phyloP scores from a whole-genome alignment of 2,797 vertebrate species.

The Apogon talboti region DNA sequence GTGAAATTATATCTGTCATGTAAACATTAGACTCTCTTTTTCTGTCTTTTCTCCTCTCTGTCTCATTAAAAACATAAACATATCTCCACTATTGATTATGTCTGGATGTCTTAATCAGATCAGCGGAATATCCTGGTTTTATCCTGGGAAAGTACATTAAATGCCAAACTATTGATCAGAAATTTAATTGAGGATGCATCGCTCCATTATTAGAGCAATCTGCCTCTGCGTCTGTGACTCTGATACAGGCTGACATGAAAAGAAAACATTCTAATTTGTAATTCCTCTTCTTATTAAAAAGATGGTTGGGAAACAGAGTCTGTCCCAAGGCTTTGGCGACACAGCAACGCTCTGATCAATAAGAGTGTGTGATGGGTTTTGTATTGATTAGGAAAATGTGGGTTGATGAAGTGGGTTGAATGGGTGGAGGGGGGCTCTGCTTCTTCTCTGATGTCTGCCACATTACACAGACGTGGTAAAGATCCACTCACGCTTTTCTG shows the following conservation, averaged over 20 bases:
- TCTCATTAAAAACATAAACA: constrained; percentile 80
- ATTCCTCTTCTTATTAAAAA: constrained; percentile 71
- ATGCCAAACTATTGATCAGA: constrained; percentile 81
- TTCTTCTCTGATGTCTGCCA: constrained; percentile 55
- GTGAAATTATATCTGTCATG: constrained; percentile 52
- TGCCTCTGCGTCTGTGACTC: constrained; percentile 66
- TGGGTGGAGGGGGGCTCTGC: not conserved
- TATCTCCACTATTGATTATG: constrained; percentile 81
- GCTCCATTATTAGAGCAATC: constrained; percentile 71
- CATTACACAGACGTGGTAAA: constrained; percentile 51
- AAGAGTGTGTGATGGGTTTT: constrained; percentile 81
- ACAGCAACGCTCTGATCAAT: constrained; percentile 78
- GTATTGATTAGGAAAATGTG: constrained; percentile 82
- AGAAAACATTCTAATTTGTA: constrained; percentile 68
- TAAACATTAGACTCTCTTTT: constrained; percentile 27
- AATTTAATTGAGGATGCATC: constrained; percentile 69
- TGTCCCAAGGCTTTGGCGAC: constrained; percentile 79
- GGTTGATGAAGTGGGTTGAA: constrained; percentile 80
- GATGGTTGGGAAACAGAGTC: constrained; percentile 67
- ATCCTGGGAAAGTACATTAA: constrained; percentile 75
- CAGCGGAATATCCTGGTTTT: constrained; percentile 70
- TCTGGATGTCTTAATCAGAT: constrained; percentile 83
- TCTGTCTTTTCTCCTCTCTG: constrained; percentile 38
- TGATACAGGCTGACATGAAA: constrained; percentile 80
- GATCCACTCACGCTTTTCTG: constrained; percentile 55